A percentile compares a stretch with the other conserved stretches of the same genome.
phyloP scores from a whole-genome alignment of 2,888 invertebrate species.

The Microchrysa polita region DNA sequence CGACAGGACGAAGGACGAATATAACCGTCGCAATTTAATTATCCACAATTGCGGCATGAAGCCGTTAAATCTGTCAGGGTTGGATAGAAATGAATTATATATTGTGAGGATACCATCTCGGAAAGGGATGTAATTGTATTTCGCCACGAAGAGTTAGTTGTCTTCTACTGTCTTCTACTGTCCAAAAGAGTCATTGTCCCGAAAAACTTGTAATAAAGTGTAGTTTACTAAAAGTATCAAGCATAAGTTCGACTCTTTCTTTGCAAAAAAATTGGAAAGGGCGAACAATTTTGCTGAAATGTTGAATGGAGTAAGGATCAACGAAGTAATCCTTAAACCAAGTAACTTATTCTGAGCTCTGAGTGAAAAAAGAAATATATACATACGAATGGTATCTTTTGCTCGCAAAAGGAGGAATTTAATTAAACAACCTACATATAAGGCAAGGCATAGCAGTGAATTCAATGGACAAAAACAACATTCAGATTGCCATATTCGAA shows the following conservation, averaged over 20 bases:
- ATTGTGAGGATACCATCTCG: not conserved
- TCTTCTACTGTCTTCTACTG: too few species aligned
- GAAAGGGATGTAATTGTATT: not conserved
- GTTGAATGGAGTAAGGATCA: not conserved
- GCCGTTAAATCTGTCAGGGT: not conserved
- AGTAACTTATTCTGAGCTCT: not conserved
- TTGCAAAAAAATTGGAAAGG: not conserved
- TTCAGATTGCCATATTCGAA: too few species aligned
- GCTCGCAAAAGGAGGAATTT: not conserved
- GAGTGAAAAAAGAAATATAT: not conserved
- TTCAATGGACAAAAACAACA: not conserved
- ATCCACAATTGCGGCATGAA: conserved; percentile 4
- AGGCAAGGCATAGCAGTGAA: not conserved
- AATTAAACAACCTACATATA: conserved; percentile 14
- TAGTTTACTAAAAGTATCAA: too few species aligned
- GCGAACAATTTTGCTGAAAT: not conserved
- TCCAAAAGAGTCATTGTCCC: too few species aligned
- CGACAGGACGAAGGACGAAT: not conserved
- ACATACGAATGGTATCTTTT: not conserved
- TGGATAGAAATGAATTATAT: not conserved
- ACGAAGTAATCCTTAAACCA: not conserved
- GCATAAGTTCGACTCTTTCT: too few species aligned
- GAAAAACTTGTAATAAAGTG: too few species aligned
- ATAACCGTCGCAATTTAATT: not conserved
- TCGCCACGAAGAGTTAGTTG: too few species aligned